A percentile compares a stretch with the other conserved stretches of the same genome.
Conservation (phyloP, 2,888 invertebrate species). For the Leptinotarsa tumamoca region DNA sequence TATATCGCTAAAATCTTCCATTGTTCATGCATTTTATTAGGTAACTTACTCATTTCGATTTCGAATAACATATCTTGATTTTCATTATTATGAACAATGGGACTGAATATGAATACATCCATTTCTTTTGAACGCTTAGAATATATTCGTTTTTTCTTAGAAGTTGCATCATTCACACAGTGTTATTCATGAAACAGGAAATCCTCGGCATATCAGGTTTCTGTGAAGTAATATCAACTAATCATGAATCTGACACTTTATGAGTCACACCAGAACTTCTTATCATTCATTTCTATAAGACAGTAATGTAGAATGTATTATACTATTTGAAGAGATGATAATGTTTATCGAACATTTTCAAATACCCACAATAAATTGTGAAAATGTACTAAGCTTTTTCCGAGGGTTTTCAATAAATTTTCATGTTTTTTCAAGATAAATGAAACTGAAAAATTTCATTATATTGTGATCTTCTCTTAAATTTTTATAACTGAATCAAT, state of each 20-base stretch:
- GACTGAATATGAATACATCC: background rate
- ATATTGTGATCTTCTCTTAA: too few relatives aligned
- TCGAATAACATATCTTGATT: background rate
- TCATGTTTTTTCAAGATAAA: too few relatives aligned
- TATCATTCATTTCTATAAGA: background rate
- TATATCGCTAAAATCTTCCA: background rate
- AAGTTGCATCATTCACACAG: background rate
- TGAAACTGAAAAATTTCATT: too few relatives aligned
- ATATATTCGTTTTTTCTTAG: background rate
- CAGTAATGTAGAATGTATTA: background rate
- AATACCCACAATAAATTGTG: too few relatives aligned
- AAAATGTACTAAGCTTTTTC: too few relatives aligned
- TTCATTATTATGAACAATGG: background rate
- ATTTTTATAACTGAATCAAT: too few relatives aligned
- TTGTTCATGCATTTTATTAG: background rate
- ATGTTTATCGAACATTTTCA: too few relatives aligned
- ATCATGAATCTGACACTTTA: background rate
- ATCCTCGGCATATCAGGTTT: background rate
- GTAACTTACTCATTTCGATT: background rate
- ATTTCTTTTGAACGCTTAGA: background rate
- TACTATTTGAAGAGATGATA: too few relatives aligned
- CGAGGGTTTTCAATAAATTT: too few relatives aligned
- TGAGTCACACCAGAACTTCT: background rate
- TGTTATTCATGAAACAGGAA: conserved; percentile 7
- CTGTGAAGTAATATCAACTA: background rate